These are phyloP conservation scores for Stenodera caucasica DNA, from an alignment of 2,888 invertebrate genomes.

Conservation along the genomic window DNA sequence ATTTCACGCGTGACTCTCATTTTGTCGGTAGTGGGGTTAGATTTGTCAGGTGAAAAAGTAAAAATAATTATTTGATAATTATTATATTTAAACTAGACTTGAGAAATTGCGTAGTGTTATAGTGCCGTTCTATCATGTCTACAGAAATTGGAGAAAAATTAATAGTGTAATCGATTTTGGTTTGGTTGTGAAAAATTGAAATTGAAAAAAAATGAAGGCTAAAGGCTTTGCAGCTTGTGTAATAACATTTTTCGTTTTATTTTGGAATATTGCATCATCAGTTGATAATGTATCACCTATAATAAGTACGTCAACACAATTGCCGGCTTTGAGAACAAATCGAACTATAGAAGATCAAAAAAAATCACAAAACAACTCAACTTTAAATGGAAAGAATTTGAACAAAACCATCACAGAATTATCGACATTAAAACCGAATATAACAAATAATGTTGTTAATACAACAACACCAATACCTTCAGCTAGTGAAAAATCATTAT, in stretches of 20 bases:
- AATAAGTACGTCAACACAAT: not conserved
- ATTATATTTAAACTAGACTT: too few relatives aligned
- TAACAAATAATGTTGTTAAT: conserved; percentile 1
- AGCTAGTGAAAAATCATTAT: not conserved
- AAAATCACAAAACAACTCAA: not conserved
- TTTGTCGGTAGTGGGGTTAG: too few relatives aligned
- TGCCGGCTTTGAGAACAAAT: conserved; percentile 8
- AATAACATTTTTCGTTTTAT: conserved; percentile 36
- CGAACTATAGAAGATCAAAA: conserved; percentile 8
- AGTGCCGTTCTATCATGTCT: not conserved
- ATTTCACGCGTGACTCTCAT: too few relatives aligned
- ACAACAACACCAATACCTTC: conserved; percentile 1
- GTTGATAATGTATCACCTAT: conserved; percentile 27
- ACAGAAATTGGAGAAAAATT: not conserved
- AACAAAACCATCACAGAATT: not conserved
- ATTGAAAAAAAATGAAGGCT: conserved; percentile 19
- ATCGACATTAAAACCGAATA: conserved; percentile 7
- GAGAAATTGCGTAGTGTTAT: not conserved
- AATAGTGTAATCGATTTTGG: not conserved
- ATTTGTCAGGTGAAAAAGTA: too few relatives aligned
- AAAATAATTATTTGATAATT: too few relatives aligned
- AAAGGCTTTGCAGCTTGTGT: conserved; percentile 22
- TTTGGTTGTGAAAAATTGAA: not conserved
- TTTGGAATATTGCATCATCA: conserved; percentile 41
- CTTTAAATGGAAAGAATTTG: not conserved